These are phyloP conservation scores for Limnephilus marmoratus DNA, from an alignment of 2,888 invertebrate genomes.

Conservation along the genomic window DNA sequence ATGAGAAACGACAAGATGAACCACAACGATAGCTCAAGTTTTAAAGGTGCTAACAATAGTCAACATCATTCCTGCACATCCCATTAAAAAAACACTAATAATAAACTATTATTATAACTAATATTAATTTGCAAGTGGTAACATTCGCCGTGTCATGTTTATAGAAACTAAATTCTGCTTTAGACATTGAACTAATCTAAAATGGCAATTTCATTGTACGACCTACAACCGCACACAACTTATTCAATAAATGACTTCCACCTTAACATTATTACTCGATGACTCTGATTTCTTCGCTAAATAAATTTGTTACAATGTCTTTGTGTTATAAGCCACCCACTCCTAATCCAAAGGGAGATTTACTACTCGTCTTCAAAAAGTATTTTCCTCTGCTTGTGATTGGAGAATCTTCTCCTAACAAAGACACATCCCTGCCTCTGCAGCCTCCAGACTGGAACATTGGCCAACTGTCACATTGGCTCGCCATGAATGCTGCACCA, in stretches of 20 bases:
- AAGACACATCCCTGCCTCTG: constrained; percentile 5
- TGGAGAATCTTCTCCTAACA: constrained; percentile 48
- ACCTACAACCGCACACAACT: not conserved
- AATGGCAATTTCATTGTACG: not conserved
- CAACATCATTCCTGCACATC: too few relatives aligned
- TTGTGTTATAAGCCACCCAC: constrained; percentile 37
- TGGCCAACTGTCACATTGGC: constrained; percentile 52
- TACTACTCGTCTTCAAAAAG: constrained; percentile 43
- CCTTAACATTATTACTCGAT: not conserved
- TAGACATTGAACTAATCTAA: not conserved
- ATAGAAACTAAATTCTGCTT: not conserved
- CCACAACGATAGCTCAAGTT: too few relatives aligned
- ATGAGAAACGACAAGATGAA: too few relatives aligned
- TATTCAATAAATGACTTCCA: constrained; percentile 10
- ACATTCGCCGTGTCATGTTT: not conserved
- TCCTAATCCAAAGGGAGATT: constrained; percentile 49
- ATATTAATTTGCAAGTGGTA: not conserved
- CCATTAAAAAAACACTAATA: too few relatives aligned
- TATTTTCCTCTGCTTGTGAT: constrained; percentile 49
- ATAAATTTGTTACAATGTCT: not conserved
- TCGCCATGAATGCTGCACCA: constrained; percentile 53
- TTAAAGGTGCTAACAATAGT: too few relatives aligned
- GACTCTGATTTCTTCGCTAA: not conserved
- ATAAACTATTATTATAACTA: too few relatives aligned
- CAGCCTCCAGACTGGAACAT: constrained; percentile 38